These are phyloP conservation scores for Papilio helenus DNA, from an alignment of 1,140 invertebrate genomes.

Conservation along the genomic window DNA sequence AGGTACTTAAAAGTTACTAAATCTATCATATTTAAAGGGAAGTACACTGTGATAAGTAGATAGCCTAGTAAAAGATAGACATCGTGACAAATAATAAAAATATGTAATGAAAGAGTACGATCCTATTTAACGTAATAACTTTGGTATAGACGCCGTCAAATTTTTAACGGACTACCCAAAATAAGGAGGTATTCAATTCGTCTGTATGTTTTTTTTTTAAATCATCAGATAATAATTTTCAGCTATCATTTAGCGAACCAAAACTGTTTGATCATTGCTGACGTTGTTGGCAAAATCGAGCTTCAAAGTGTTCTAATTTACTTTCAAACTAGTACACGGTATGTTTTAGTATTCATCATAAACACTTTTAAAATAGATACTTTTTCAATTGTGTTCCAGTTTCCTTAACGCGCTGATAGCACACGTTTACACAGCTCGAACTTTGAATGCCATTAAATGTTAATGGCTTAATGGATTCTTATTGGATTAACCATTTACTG, in stretches of 20 bases:
- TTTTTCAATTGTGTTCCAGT: constrained; percentile 23
- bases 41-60: too few species aligned
- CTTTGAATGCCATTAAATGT: not conserved
- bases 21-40: too few species aligned
- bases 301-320: constrained; percentile 4
- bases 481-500: not conserved
- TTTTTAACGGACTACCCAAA: too few species aligned
- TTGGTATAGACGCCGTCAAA: too few species aligned
- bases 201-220: too few species aligned
- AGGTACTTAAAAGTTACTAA: not conserved
- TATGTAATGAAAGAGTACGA: too few species aligned
- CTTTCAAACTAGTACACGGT: constrained; percentile 15
- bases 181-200: too few species aligned
- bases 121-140: too few species aligned
- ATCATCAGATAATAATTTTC: not conserved
- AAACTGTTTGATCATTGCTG: constrained; percentile 13
- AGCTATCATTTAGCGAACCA: not conserved
- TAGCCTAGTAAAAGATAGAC: too few species aligned
- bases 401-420: not conserved
- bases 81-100: too few species aligned
- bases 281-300: constrained; percentile 11
- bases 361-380: constrained; percentile 29
- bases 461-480: not conserved
- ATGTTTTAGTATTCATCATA: constrained; percentile 28
- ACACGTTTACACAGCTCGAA: not conserved